These are phyloP conservation scores for Onychomys leucogaster DNA, from an alignment of 2,797 vertebrate genomes.

Conservation along the genomic window DNA sequence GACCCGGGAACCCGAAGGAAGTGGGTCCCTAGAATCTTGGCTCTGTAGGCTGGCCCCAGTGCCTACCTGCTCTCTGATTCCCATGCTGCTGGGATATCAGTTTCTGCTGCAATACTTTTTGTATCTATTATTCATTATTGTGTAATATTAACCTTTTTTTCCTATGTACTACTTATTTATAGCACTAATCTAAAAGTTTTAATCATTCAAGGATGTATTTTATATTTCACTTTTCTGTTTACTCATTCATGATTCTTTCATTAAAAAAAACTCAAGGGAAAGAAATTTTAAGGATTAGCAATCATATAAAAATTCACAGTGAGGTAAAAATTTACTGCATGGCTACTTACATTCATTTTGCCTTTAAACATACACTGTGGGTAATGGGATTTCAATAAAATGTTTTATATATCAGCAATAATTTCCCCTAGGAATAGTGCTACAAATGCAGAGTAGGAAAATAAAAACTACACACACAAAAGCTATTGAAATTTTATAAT, in stretches of 20 bases:
- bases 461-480: not conserved
- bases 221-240: not conserved
- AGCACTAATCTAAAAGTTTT: constrained; percentile 18
- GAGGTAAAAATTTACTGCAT: constrained; percentile 49
- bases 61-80: not conserved
- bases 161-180: not conserved
- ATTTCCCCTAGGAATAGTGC: not conserved
- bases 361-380: constrained; percentile 17
- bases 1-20: not conserved
- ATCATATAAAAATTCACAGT: constrained; percentile 43
- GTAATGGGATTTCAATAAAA: constrained; percentile 47
- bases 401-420: constrained; percentile 1
- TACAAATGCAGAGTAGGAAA: not conserved
- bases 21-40: not conserved
- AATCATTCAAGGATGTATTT: not conserved
- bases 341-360: constrained; percentile 36
- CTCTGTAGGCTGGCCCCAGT: not conserved
- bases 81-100: not conserved
- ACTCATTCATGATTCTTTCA: not conserved
- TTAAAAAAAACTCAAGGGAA: not conserved
- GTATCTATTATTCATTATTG: not conserved
- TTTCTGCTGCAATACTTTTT: not conserved
- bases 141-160: not conserved
- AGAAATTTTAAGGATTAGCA: constrained; percentile 23
- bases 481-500: not conserved